Percentiles rank a stretch among this genome's conserved stretches.
Conservation (phyloP, 2,888 invertebrate genomes). For the Xestoiulus laeticollis region DNA sequence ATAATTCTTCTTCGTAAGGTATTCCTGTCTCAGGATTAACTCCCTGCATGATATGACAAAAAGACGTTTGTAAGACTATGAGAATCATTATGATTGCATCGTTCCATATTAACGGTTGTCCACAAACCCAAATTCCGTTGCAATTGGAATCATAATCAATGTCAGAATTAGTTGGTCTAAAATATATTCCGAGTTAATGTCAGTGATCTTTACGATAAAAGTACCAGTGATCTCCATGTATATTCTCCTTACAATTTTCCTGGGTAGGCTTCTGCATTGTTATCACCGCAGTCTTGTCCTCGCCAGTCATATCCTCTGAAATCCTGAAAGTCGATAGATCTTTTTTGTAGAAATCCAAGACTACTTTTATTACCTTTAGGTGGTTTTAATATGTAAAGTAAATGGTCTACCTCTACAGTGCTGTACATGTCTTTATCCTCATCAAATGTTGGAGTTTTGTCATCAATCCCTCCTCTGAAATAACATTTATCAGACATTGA, state of each 20-base stretch:
- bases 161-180: no score
- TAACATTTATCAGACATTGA: neutral
- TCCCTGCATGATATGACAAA: no score
- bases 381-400: no score
- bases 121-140: no score
- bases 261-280: slow-evolving; percentile 44
- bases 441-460: slow-evolving; percentile 41
- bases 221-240: no score
- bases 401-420: slow-evolving; percentile 48
- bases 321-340: neutral
- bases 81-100: no score
- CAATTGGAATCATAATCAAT: no score
- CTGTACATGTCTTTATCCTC: slow-evolving; percentile 50
- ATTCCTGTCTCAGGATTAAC: slow-evolving; percentile 60
- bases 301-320: slow-evolving; percentile 52
- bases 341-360: neutral
- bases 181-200: no score
- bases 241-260: slow-evolving; percentile 49
- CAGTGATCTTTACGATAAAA: no score
- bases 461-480: slow-evolving; percentile 23
- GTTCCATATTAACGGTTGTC: no score
- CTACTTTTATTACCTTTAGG: neutral
- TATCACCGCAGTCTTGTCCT: slow-evolving; percentile 58
- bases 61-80: no score
- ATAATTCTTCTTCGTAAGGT: slow-evolving; percentile 63